Base-by-base conservation (phyloP, 2,888 invertebrate genomes). In the Dynastes tityus region DNA sequence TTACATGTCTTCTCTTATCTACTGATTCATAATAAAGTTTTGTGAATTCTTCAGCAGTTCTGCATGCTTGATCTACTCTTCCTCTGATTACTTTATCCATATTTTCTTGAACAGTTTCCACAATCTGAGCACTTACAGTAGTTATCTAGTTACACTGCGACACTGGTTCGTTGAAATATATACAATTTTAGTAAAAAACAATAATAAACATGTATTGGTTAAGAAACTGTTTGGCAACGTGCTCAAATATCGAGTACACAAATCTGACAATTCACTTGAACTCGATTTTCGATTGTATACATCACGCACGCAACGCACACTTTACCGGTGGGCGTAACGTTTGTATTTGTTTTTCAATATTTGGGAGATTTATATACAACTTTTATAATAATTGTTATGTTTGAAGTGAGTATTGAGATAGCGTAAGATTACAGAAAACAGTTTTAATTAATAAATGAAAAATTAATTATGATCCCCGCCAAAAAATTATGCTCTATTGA, bases 1-100 rank as follows among this genome's bases (percentile, higher is more conserved):
- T 88, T 89, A 92, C 95, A 90, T 97, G 96, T 87, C 97, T 91
- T 82, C 95, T 92, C 87, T 96, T 96, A 86, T 98, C 98, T 79
- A 97, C 90, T 85, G 94, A 94, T 84, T 96, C 96, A 88, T 98
- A 98, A 88, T 95, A 98, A 2, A 97, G 90, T 89, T 95, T 95
- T 2, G 95, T 95, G 85, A 98, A 98, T 85, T 97, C 95, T 89
- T 97, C 95, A 0, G 96, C 97, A 16, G 95, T 95, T 86, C 95
- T 91, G 84, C 95, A 95, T 27, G 97, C 96, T 85, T 94, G 93
- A 81, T 96, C 96, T 55, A 95, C 91, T 88, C 94, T 95, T 77
- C 90, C 89, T 82, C 92, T 92, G 53, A 91, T 68, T 13, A 65
- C 73, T 61, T 74, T 74, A 45, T 74, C 73, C 73, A 74, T 74